Base-by-base conservation (phyloP, 2,888 invertebrate species). In the Philereme vetulata region DNA sequence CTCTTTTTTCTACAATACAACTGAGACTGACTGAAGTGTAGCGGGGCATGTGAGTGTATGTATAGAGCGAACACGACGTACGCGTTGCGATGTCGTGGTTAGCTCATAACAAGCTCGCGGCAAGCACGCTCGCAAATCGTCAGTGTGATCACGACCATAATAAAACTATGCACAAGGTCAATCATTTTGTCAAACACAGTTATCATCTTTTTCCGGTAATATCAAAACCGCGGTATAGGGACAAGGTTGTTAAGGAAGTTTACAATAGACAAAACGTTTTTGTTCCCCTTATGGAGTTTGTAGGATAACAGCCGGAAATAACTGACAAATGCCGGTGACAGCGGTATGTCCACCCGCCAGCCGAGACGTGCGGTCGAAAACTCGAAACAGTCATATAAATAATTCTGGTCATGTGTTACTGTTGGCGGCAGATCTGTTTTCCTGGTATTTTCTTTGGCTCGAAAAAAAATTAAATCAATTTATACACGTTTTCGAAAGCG, bases 391-490 rank as follows among this genome's bases (percentile, higher is more conserved):
- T 34, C 57, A 66, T 59, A 70, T 72, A 66, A 71, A 76, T 72
- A 67, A 74, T 78, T 76, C 75, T 43, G 33, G 51, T 70, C 71
- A 59, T 72, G 70, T 70, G 66, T 69, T 61, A 56, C 60, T 60
- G 63, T 56, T 57, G 56, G 62, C 48, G 57, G 56, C 61, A 64
- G 60, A 62, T 71, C 70, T 57, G 64, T 68, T 72, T 71, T 56
- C 67, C 52, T 44, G 43, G 47, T 64, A 59, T 66, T 66, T 62
- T 71, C 65, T 63, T 65, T 66, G 51, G 46, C 65, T 52, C 34
- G 63, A 62, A 62, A 69, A 72, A 64, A 75, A 78, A 80, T 80
- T 78, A 79, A 82, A 80, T 78, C 75, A 78, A 81, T 78, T 77
- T 77, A 72, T 67, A 71, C 68, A 66, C 71, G 75, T 75, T 73